A percentile compares a stretch with the other conserved stretches of the same genome.
phyloP scores from a whole-genome alignment of 1,140 invertebrate genomes.

The Cotesia vestalis region DNA sequence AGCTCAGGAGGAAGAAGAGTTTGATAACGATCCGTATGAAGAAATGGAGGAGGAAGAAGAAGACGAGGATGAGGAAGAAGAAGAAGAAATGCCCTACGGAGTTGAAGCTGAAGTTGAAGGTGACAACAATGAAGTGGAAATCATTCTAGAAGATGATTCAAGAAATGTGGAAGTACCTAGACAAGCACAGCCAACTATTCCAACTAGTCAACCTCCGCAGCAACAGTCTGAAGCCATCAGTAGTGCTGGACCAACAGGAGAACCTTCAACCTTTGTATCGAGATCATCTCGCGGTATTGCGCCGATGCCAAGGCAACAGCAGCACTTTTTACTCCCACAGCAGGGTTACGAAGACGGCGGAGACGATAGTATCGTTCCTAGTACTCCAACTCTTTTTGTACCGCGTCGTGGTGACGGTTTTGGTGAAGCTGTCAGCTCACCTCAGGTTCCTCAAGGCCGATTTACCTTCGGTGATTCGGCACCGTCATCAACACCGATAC shows the following conservation, averaged over 20 bases:
- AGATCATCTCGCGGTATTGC: constrained; percentile 59
- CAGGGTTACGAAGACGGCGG: constrained; percentile 75
- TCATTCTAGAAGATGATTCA: constrained; percentile 70
- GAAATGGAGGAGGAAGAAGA: constrained; percentile 68
- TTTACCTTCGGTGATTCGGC: constrained; percentile 78
- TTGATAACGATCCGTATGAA: constrained; percentile 68
- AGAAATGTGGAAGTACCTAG: constrained; percentile 68
- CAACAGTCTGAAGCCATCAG: constrained; percentile 69
- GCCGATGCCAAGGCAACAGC: constrained; percentile 62
- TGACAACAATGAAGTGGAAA: constrained; percentile 75
- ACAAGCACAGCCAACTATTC: constrained; percentile 56
- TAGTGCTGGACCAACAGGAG: constrained; percentile 66
- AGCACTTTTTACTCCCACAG: constrained; percentile 62
- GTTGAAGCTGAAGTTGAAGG: constrained; percentile 63
- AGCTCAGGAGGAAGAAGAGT: constrained; percentile 69
- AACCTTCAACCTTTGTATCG: constrained; percentile 62
- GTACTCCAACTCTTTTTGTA: constrained; percentile 86
- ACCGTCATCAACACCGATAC: constrained; percentile 53
- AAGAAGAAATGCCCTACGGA: constrained; percentile 66
- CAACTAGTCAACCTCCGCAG: constrained; percentile 53
- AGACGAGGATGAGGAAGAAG: constrained; percentile 68
- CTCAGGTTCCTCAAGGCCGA: constrained; percentile 75
- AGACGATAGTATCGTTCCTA: constrained; percentile 90
- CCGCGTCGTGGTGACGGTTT: constrained; percentile 87
- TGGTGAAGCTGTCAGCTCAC: constrained; percentile 91